phyloP scores from a whole-genome alignment of 2,888 invertebrate genomes.

The Leptarthrus brevirostris region DNA sequence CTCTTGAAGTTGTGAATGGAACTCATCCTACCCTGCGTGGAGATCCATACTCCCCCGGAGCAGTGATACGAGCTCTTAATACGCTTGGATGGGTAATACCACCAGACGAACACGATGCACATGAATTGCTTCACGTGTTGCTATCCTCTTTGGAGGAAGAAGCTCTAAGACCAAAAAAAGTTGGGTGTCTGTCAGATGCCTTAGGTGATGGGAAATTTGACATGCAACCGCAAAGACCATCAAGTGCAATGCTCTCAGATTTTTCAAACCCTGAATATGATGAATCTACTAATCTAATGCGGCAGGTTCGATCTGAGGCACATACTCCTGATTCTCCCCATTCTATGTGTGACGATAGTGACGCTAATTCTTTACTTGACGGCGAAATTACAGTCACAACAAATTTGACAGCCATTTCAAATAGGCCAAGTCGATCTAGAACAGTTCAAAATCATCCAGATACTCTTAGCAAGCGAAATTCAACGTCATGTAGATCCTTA shows the following conservation, averaged over 20 bases:
- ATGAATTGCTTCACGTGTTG: slow-evolving; percentile 90
- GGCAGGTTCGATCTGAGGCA: slow-evolving; percentile 65
- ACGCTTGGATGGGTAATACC: slow-evolving; percentile 88
- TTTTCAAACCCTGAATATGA: slow-evolving; percentile 66
- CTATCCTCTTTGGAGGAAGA: slow-evolving; percentile 93
- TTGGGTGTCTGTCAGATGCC: slow-evolving; percentile 81
- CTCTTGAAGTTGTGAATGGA: slow-evolving; percentile 81
- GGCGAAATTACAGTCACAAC: slow-evolving; percentile 59
- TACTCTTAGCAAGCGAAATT: slow-evolving; percentile 62
- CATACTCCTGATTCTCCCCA: slow-evolving; percentile 67
- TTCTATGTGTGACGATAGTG: slow-evolving; percentile 64
- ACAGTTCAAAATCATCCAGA: slow-evolving; percentile 55
- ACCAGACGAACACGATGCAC: slow-evolving; percentile 92
- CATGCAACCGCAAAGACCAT: slow-evolving; percentile 70
- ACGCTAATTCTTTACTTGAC: slow-evolving; percentile 48
- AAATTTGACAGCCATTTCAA: slow-evolving; percentile 56
- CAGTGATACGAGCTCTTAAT: slow-evolving; percentile 78
- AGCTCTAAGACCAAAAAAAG: slow-evolving; percentile 66
- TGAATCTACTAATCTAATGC: slow-evolving; percentile 64
- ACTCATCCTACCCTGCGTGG: slow-evolving; percentile 75
- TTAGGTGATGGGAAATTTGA: slow-evolving; percentile 68
- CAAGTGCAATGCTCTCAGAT: slow-evolving; percentile 67
- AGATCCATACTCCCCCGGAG: slow-evolving; percentile 72
- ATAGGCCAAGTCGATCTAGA: slow-evolving; percentile 62
- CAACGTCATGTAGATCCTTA: slow-evolving; percentile 69